These are phyloP conservation scores for Drymonia ruficornis DNA, from an alignment of 2,888 invertebrate genomes.

Conservation along the genomic window DNA sequence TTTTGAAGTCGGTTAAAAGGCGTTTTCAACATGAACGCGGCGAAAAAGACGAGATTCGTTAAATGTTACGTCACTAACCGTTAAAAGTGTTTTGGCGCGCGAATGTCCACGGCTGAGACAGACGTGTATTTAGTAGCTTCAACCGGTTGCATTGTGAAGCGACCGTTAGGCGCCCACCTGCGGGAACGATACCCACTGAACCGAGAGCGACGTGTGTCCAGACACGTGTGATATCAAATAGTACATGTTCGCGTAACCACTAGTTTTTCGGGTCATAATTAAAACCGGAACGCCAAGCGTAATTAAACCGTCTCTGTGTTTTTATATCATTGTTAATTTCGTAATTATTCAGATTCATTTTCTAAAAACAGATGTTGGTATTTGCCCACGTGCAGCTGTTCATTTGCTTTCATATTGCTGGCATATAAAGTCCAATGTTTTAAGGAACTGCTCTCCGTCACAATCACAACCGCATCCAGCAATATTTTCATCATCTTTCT, in stretches of 20 bases:
- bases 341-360: slow-evolving; percentile 27
- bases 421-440: background rate
- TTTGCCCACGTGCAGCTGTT: slow-evolving; percentile 23
- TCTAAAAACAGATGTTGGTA: slow-evolving; percentile 23
- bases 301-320: slow-evolving; percentile 17
- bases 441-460: background rate
- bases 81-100: slow-evolving; percentile 43
- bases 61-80: slow-evolving; percentile 41
- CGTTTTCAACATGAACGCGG: background rate
- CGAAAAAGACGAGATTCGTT: slow-evolving; percentile 16
- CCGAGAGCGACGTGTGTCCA: slow-evolving; percentile 70
- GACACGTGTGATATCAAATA: slow-evolving; percentile 57
- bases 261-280: slow-evolving; percentile 20
- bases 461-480: background rate
- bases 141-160: slow-evolving; percentile 55
- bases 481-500: background rate
- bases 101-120: slow-evolving; percentile 44
- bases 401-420: slow-evolving; percentile 5
- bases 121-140: slow-evolving; percentile 45
- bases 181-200: slow-evolving; percentile 73
- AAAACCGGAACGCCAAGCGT: slow-evolving; percentile 13
- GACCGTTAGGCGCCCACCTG: slow-evolving; percentile 83
- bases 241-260: slow-evolving; percentile 45
- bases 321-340: slow-evolving; percentile 28
- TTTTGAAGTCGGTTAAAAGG: too few relatives aligned